Percentiles rank a stretch among this genome's conserved stretches.
phyloP scores from a whole-genome alignment of 1,140 invertebrate species.

The Danaus plexippus region DNA sequence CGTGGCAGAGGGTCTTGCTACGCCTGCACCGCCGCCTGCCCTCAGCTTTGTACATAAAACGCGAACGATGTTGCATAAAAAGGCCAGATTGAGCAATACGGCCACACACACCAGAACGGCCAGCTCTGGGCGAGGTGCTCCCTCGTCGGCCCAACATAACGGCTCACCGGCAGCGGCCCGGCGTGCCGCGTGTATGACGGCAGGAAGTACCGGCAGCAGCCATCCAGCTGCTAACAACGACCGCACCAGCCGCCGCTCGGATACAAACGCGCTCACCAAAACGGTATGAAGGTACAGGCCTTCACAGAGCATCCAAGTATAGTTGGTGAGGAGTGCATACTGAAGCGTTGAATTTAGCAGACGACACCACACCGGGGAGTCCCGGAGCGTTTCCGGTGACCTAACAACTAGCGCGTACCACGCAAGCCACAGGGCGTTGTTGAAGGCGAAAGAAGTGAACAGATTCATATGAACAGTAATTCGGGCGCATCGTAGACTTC shows the following conservation, averaged over 20 bases:
- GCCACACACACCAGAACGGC: constrained; percentile 85
- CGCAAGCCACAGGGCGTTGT: constrained; percentile 78
- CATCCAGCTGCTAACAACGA: constrained; percentile 90
- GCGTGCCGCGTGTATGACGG: constrained; percentile 79
- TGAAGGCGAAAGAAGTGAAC: constrained; percentile 91
- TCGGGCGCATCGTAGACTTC: constrained; percentile 83
- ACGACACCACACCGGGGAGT: constrained; percentile 82
- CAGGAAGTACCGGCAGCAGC: constrained; percentile 82
- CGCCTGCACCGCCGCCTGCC: constrained; percentile 68
- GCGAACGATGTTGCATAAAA: constrained; percentile 94
- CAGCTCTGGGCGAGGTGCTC: constrained; percentile 80
- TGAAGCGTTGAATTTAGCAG: constrained; percentile 87
- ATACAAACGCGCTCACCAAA: constrained; percentile 91
- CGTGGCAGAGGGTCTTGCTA: constrained; percentile 76
- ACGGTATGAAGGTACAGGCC: constrained; percentile 95
- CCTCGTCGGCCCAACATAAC: constrained; percentile 86
- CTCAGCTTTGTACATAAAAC: constrained; percentile 91
- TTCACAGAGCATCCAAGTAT: constrained; percentile 96
- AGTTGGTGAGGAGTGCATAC: constrained; percentile 93
- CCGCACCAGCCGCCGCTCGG: constrained; percentile 86
- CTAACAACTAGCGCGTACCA: constrained; percentile 76
- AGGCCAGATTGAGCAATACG: constrained; percentile 88
- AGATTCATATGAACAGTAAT: constrained; percentile 95
- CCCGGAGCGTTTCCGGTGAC: constrained; percentile 62
- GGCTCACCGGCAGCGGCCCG: constrained; percentile 34